Base-by-base conservation (phyloP, 2,797 vertebrate genomes). In the Phaenicophaeus curvirostris region DNA sequence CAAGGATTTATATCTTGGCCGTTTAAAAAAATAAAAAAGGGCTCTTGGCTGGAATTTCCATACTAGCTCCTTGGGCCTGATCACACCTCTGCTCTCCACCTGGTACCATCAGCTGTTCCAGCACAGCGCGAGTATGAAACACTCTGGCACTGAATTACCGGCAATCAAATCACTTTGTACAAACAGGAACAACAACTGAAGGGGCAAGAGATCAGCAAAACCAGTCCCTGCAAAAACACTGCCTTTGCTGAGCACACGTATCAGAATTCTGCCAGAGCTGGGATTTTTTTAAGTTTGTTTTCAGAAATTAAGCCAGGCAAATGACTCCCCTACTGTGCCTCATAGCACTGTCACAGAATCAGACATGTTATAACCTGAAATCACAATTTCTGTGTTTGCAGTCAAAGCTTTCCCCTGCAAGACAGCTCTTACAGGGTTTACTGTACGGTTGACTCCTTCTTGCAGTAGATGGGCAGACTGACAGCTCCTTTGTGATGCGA, bases 91-190 rank as follows among this genome's bases (percentile, higher is more conserved):
- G 61, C 39, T 13, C 54, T 85, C 82, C 68, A 61, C 61, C 76
- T 88, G 69, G 58, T 53, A 9, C 78, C 31, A 9, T 80, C 76
- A 74, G 58, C 89, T 96, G 72, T 19, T 80, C 57, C 95, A 73
- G 62, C 80, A 24, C 91, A 84, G 83, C 58, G 5, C 0, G 1
- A 65, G 27, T 8, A 41, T 6, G n/a, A 66, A 62, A 46, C 30
- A 1, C 18, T 72, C 58, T 23, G 13, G 59, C 50, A 8, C 10
- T 5, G 50, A 72, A n/a, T 41, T 41, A 9, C 30, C 24, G 62
- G 24, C 0, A 0, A 25, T 17, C 0, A 0, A 54, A 33, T 65
- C 42, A 2, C 59, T 84, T 27, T 41, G 33, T 72, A 42, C 75
- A 35, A 15, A 33, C 51, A 46, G 50, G 35, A 51, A 35, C 0